A percentile compares a stretch with the other conserved stretches of the same genome.
Conservation (phyloP, 2,888 invertebrate species). For the Bellardia bayeri region DNA sequence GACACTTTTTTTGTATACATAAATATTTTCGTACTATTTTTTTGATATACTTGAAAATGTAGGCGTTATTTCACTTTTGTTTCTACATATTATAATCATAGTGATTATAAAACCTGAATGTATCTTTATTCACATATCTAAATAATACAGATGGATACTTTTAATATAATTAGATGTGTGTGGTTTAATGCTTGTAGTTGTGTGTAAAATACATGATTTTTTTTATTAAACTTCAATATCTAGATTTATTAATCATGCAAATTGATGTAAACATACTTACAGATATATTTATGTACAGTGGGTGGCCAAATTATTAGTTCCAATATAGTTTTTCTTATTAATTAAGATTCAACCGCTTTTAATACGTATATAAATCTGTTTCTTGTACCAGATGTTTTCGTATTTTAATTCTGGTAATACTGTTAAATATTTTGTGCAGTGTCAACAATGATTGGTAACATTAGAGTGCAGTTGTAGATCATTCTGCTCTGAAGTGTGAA, state of each 20-base stretch:
- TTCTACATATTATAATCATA: constrained; percentile 40
- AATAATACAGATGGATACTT: constrained; percentile 18
- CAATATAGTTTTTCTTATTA: too few relatives aligned
- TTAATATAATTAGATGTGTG: constrained; percentile 11
- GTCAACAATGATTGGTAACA: too few relatives aligned
- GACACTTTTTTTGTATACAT: background rate
- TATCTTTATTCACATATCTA: constrained; percentile 29
- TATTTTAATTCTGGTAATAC: too few relatives aligned
- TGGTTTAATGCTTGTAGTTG: constrained; percentile 32
- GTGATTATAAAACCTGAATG: constrained; percentile 60
- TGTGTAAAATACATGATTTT: constrained; percentile 42
- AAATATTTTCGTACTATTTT: background rate
- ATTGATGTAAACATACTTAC: background rate
- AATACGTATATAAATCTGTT: too few relatives aligned
- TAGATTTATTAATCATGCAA: constrained; percentile 24
- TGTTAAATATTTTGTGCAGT: too few relatives aligned
- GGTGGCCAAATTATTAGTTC: too few relatives aligned
- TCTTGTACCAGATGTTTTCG: too few relatives aligned
- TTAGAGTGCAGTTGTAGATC: too few relatives aligned
- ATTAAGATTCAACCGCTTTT: too few relatives aligned
- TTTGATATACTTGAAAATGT: constrained; percentile 29
- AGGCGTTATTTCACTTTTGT: constrained; percentile 60
- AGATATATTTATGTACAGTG: too few relatives aligned
- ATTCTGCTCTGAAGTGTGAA: too few relatives aligned
- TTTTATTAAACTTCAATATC: constrained; percentile 28